Evolutionary conservation across 2,113 vertebrate species (phyloP), one percentile per base, ranked within the genome.

Genomic region (Neolamprologus caudopunctatus): DNA sequence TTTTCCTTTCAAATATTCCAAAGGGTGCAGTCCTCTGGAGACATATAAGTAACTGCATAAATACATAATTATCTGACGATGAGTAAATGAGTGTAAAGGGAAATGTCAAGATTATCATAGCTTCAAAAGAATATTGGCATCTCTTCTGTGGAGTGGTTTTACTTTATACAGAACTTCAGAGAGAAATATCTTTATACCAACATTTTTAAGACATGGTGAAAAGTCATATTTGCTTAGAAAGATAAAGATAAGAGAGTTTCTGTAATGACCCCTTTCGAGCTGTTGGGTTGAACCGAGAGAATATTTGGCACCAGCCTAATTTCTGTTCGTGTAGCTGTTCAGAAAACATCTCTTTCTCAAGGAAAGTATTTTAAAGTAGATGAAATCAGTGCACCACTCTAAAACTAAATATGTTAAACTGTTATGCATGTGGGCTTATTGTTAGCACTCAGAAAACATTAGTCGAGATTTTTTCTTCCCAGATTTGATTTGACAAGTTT

Each of bases 341-440:
- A 91, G 90, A 71, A 86, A 83, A 55, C 45, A 82, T 57, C 26
- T 33, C 58, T 1, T n/a, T 86, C 86, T 92, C 51, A 89, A 80
- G 73, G 57, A 51, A 87, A 82, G 91, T 81, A 73, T 91, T 86
- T 84, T 37, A 88, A 87, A 85, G 75, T 58, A 42, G 89, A 92
- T 90, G 37, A 89, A 85, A 89, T 85, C 78, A 35, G 58, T 3
- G 54, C 71, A 66, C 12, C 28, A 37, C 40, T 86, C 55, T 4
- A 19, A 79, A 85, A 66, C 37, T 86, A 85, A 92, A 90, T 78
- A 42, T 66, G 87, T 86, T 93, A 83, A 93, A 91, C 88, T 89
- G 90, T 90, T 89, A 85, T 83, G 78, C 84, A 57, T 89, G 83
- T 82, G 24, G 54, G 31, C 87, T 55, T 79, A 86, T 90, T 92